Conservation (phyloP, 1,140 invertebrate genomes). For the Cryptotermes secundus region DNA sequence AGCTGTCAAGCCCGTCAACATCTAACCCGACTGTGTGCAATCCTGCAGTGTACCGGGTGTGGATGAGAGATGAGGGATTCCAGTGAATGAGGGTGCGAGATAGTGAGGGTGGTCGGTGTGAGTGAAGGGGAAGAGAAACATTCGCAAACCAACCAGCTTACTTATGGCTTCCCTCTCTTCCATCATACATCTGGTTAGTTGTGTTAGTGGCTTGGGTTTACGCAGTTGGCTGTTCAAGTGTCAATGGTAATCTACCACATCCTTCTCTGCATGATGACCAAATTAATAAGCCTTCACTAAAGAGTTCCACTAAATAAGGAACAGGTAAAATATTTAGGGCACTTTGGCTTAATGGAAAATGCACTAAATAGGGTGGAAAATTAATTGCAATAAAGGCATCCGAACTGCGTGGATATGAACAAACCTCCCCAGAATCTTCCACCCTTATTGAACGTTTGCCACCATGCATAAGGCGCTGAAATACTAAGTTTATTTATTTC, state of each 20-base stretch:
- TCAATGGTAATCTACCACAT: slow-evolving; percentile 7
- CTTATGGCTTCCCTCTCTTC: slow-evolving; percentile 3
- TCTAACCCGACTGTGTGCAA: not conserved
- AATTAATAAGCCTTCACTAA: not conserved
- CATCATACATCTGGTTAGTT: slow-evolving; percentile 3
- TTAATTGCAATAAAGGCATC: too few relatives aligned
- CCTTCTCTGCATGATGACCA: not conserved
- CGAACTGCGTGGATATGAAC: too few relatives aligned
- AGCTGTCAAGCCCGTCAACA: not conserved
- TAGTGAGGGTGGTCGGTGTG: not conserved
- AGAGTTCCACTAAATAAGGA: not conserved
- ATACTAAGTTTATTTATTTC: too few relatives aligned
- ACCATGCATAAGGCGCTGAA: too few relatives aligned
- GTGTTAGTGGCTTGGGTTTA: not conserved
- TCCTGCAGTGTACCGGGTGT: not conserved
- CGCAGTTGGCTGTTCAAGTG: not conserved
- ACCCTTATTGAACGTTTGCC: too few relatives aligned
- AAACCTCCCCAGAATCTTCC: too few relatives aligned
- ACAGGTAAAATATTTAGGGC: too few relatives aligned
- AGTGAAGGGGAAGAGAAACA: not conserved
- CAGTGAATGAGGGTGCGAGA: not conserved
- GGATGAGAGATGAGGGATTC: not conserved
- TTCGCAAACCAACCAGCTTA: not conserved
- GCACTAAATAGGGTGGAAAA: too few relatives aligned
- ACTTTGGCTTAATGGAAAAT: too few relatives aligned